Evolutionary conservation across 2,113 vertebrate genomes (phyloP), one percentile per base, ranked within the genome.

Genomic region (Leucopsar rothschildi): DNA sequence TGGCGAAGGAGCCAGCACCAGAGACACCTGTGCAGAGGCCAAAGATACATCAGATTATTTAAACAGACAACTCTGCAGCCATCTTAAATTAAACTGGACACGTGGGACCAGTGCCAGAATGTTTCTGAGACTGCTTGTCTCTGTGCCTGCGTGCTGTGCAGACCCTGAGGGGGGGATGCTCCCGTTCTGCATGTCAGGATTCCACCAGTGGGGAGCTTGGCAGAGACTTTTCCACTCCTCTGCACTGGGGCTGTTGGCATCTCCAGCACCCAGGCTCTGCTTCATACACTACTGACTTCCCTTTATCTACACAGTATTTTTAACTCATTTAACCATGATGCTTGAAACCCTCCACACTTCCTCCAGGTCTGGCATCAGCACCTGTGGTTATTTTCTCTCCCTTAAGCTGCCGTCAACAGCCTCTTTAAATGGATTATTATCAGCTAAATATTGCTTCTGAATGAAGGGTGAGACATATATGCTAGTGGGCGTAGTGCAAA

Each of bases 1-100:
- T 4, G 2, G 39, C 0, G 0, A 59, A 49, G 64, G 47, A 81
- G n/a, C 19, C 65, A 71, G 45, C 27, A 25, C 31, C 37, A 52
- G 60, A 61, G 52, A 61, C 33, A 8, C 17, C 17, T 1, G 2
- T 44, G 49, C 3, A 33, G 22, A 55, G 20, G 65, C 61, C 60
- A 91, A 78, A 50, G 19, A 27, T 27, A 11, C 6, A 15, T n/a
- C 64, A 73, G 25, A 53, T 73, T 73, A 45, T 59, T 94, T 42
- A 50, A 77, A 77, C 25, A 28, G n/a, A 79, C 59, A 60, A 24
- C 23, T 64, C 39, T 10, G 28, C 50, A 82, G 14, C 19, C 13
- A 24, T 69, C 72, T 86, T 33, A 80, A 80, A 90, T 75, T 33
- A 57, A 92, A 82, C 52, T 52, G 59, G 47, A 72, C 23, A 11